These are phyloP conservation scores for Actenoides hombroni DNA, from an alignment of 2,113 vertebrate species.

Conservation along the genomic window DNA sequence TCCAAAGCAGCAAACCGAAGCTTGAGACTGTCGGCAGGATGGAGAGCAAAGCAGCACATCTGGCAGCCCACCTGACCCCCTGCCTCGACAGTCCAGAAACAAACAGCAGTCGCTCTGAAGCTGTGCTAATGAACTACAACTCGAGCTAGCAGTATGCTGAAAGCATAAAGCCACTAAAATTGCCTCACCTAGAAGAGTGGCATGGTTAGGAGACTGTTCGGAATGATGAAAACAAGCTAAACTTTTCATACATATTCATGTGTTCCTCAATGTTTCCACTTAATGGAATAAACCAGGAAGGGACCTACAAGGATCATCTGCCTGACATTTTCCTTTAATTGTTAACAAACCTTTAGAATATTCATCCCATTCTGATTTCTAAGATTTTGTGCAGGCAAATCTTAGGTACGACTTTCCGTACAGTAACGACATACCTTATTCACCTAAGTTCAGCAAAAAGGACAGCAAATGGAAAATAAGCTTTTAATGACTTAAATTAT, in stretches of 20 bases:
- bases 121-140: too few relatives aligned
- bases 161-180: not conserved
- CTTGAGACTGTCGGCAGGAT: not conserved
- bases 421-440: not conserved
- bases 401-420: not conserved
- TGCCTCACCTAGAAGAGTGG: not conserved
- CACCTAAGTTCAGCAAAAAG: not conserved
- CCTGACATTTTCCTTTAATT: not conserved
- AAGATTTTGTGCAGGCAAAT: not conserved
- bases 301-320: accelerated
- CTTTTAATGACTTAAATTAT: not conserved
- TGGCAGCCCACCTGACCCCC: not conserved
- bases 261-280: not conserved
- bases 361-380: not conserved
- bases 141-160: not conserved
- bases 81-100: not conserved
- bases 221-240: not conserved
- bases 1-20: accelerated
- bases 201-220: accelerated
- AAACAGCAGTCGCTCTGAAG: accelerated
- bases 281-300: not conserved
- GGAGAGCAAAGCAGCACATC: too few relatives aligned
- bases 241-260: not conserved
- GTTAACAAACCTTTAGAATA: not conserved
- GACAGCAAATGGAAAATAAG: not conserved